phyloP scores from a whole-genome alignment of 1,140 invertebrate genomes.

The Metaphire vulgaris region DNA sequence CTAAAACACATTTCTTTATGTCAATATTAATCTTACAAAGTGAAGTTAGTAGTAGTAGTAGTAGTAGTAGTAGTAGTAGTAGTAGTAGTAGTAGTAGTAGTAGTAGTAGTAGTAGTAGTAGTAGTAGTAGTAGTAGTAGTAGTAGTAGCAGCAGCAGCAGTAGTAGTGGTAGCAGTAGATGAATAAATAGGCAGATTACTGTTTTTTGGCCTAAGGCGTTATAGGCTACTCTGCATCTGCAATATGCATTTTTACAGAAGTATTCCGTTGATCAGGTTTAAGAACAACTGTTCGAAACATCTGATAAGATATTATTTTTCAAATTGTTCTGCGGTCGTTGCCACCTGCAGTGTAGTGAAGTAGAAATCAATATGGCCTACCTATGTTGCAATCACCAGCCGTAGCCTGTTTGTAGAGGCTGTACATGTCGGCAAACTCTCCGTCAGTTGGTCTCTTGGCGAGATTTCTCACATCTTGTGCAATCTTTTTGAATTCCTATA shows the following conservation, averaged over 20 bases:
- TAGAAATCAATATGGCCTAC: too few relatives aligned
- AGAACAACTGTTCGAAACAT: too few relatives aligned
- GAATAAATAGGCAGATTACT: too few relatives aligned
- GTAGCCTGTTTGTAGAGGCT: constrained; percentile 27
- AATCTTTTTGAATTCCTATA: constrained; percentile 23
- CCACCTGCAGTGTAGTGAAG: too few relatives aligned
- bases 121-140: constrained; percentile 31
- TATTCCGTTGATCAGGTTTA: too few relatives aligned
- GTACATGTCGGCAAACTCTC: constrained; percentile 23
- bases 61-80: constrained; percentile 32
- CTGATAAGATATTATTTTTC: too few relatives aligned
- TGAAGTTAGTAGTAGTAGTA: constrained; percentile 30
- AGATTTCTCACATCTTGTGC: constrained; percentile 20
- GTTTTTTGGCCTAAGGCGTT: too few relatives aligned
- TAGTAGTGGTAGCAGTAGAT: constrained; percentile 16
- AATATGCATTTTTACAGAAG: not conserved
- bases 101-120: constrained; percentile 31
- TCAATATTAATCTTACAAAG: not conserved
- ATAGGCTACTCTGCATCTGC: not conserved
- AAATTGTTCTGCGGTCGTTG: too few relatives aligned
- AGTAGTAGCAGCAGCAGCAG: too few relatives aligned
- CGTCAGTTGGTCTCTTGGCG: constrained; percentile 21
- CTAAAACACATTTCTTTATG: not conserved
- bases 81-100: constrained; percentile 31
- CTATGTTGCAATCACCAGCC: constrained; percentile 17